phyloP scores from a whole-genome alignment of 1,140 invertebrate genomes.

The Drosophila yakuba region DNA sequence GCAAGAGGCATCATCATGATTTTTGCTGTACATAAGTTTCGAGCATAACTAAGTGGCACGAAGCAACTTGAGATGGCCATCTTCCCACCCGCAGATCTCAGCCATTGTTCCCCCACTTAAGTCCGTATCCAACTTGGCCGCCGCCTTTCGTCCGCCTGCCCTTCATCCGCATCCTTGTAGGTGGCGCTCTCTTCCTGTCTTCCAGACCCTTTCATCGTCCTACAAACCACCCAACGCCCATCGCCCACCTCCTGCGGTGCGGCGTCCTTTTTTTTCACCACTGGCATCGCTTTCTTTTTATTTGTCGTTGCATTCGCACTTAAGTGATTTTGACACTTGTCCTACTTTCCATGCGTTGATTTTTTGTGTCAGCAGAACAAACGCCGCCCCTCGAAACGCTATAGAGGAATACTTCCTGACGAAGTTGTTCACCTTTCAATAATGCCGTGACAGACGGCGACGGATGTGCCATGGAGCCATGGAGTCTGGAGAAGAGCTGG shows the following conservation, averaged over 20 bases:
- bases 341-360: slow-evolving; percentile 81
- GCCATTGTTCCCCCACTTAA: slow-evolving; percentile 75
- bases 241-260: slow-evolving; percentile 5
- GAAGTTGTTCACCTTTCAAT: slow-evolving; percentile 81
- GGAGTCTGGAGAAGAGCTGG: slow-evolving; percentile 32
- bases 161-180: slow-evolving; percentile 51
- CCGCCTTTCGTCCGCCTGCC: slow-evolving; percentile 57
- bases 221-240: too few relatives aligned
- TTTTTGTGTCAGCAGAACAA: slow-evolving; percentile 73
- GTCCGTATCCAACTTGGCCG: slow-evolving; percentile 66
- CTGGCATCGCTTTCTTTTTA: slow-evolving; percentile 73
- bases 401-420: slow-evolving; percentile 37
- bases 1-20: too few relatives aligned
- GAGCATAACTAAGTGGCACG: slow-evolving; percentile 69
- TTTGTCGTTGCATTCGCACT: slow-evolving; percentile 78
- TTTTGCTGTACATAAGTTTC: slow-evolving; percentile 5
- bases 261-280: slow-evolving; percentile 13
- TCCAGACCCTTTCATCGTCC: slow-evolving; percentile 3
- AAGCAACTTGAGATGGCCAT: slow-evolving; percentile 28
- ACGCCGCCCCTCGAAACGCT: slow-evolving; percentile 7
- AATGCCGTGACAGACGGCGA: slow-evolving; percentile 44
- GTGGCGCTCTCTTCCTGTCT: slow-evolving; percentile 38
- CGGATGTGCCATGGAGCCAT: slow-evolving; percentile 37
- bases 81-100: slow-evolving; percentile 32
- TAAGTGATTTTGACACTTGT: slow-evolving; percentile 82